These are phyloP conservation scores for Antheraea yamamai DNA, from an alignment of 2,888 invertebrate species.

Conservation along the genomic window DNA sequence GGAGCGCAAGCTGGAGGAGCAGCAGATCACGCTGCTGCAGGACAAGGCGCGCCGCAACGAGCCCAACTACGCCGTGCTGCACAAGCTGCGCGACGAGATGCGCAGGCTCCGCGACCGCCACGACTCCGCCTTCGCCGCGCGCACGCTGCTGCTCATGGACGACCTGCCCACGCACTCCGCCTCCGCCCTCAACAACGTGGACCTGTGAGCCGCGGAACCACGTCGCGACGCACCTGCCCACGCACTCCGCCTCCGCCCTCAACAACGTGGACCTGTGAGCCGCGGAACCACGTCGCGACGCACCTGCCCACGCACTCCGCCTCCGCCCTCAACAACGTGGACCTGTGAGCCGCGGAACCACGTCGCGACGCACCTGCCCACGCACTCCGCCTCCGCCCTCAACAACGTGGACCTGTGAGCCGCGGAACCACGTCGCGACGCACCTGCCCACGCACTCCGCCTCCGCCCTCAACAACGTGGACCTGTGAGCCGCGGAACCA, in stretches of 20 bases:
- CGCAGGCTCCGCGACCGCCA: constrained; percentile 86
- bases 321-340: constrained; percentile 90
- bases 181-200: constrained; percentile 90
- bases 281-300: background rate
- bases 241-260: constrained; percentile 88
- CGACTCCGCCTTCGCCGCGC: constrained; percentile 83
- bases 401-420: constrained; percentile 88
- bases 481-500: constrained; percentile 82
- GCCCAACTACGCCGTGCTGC: constrained; percentile 94
- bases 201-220: constrained; percentile 80
- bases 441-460: constrained; percentile 81
- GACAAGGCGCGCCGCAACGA: constrained; percentile 93
- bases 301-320: constrained; percentile 86
- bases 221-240: background rate
- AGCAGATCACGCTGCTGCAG: constrained; percentile 93
- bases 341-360: constrained; percentile 80
- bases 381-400: constrained; percentile 88
- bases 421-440: background rate
- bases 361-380: background rate
- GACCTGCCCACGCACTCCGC: constrained; percentile 87
- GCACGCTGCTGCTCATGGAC: constrained; percentile 72
- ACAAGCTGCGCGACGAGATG: constrained; percentile 93
- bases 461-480: constrained; percentile 90
- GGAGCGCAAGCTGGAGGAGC: constrained; percentile 95
- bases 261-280: constrained; percentile 88